Percentiles rank a stretch among this genome's conserved stretches.
Evolutionary conservation across 1,140 invertebrate genomes (phyloP).

Genomic region (Heliconius hewitsoni): DNA sequence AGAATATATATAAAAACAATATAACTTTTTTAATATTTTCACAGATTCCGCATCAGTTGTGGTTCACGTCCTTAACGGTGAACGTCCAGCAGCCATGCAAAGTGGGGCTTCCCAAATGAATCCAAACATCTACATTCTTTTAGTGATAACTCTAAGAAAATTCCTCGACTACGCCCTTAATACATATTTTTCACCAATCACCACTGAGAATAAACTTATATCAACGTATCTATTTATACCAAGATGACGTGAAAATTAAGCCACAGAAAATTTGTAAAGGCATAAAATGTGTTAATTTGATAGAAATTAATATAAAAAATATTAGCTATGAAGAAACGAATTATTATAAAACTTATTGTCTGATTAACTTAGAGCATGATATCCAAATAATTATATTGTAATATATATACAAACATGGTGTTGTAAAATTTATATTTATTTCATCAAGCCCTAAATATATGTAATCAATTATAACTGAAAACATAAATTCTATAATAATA

Average conservation of each 20-base stretch:
- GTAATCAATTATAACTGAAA: not conserved
- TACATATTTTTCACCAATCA: not conserved
- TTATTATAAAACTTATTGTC: constrained; percentile 56
- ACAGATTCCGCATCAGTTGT: constrained; percentile 85
- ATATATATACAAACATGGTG: not conserved
- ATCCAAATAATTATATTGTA: constrained; percentile 15
- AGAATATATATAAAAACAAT: too few relatives aligned
- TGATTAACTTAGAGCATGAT: constrained; percentile 32
- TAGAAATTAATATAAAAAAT: constrained; percentile 23
- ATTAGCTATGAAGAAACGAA: constrained; percentile 63
- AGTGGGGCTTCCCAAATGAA: constrained; percentile 78
- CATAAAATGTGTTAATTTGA: constrained; percentile 47
- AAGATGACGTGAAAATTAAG: constrained; percentile 48
- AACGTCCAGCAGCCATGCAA: constrained; percentile 89
- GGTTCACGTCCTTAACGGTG: constrained; percentile 86
- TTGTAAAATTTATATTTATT: not conserved
- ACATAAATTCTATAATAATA: not conserved
- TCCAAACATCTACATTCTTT: constrained; percentile 45
- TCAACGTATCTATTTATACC: constrained; percentile 29
- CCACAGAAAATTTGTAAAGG: constrained; percentile 34
- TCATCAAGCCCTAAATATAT: not conserved
- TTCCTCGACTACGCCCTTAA: not conserved
- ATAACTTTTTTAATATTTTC: constrained; percentile 33
- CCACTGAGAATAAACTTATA: constrained; percentile 25
- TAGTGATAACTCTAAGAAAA: not conserved